A percentile compares a stretch with the other conserved stretches of the same genome.
These are phyloP conservation scores for Calyptomena viridis DNA, from an alignment of 2,113 vertebrate species.

Conservation along the genomic window DNA sequence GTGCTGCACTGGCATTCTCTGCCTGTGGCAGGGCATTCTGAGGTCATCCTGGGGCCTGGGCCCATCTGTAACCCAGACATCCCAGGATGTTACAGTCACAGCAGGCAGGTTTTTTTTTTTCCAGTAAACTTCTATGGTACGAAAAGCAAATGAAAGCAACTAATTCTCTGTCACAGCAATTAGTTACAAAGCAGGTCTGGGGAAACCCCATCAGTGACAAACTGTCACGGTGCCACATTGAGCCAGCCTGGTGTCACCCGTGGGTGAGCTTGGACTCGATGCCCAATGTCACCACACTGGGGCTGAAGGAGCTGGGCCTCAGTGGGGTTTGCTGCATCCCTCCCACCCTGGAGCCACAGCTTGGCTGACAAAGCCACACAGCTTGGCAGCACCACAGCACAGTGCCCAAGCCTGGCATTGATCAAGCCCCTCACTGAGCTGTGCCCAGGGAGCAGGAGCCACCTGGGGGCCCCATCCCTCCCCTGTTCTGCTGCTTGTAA, in stretches of 20 bases:
- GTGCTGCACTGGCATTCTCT: background rate
- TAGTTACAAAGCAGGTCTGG: background rate
- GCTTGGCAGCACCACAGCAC: accelerated
- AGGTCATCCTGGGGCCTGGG: background rate
- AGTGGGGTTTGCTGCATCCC: background rate
- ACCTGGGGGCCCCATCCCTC: background rate
- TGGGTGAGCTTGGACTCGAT: background rate
- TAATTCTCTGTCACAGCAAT: background rate
- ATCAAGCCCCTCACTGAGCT: accelerated
- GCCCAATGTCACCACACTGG: background rate
- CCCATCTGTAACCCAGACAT: background rate
- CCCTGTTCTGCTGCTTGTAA: conserved; percentile 4
- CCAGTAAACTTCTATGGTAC: background rate
- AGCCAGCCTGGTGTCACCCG: accelerated
- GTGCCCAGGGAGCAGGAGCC: background rate
- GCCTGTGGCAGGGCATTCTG: accelerated
- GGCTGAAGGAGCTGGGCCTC: background rate
- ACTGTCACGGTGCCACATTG: accelerated
- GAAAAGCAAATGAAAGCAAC: background rate
- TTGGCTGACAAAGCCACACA: background rate
- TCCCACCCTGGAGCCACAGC: accelerated
- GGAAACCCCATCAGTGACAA: background rate
- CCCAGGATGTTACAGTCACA: background rate
- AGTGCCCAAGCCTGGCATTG: accelerated
- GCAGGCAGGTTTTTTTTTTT: background rate